Conservation (phyloP, 2,113 vertebrate genomes). For the Amphiprion percula region DNA sequence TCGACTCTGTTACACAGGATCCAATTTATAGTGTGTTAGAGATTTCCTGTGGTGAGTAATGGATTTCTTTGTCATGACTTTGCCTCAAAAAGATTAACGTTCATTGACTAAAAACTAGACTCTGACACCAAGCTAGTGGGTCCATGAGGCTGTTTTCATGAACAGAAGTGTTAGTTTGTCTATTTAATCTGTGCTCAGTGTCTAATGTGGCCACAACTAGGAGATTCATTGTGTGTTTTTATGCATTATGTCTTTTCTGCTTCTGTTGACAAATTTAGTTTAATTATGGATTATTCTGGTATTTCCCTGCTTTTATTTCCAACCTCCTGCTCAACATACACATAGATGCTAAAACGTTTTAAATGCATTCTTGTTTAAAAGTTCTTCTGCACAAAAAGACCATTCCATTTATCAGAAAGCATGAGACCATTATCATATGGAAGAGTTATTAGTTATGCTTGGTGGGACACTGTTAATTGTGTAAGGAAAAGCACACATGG, state of each 20-base stretch:
- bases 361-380: slow-evolving; percentile 54
- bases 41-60: background rate
- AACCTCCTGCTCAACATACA: slow-evolving; percentile 14
- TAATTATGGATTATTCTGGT: background rate
- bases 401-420: slow-evolving; percentile 54
- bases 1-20: background rate
- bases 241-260: background rate
- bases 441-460: slow-evolving; percentile 68
- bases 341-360: slow-evolving; percentile 28
- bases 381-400: slow-evolving; percentile 17
- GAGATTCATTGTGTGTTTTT: background rate
- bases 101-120: background rate
- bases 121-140: background rate
- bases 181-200: no score
- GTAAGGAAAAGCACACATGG: slow-evolving; percentile 55
- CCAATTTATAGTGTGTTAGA: background rate
- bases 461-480: slow-evolving; percentile 70
- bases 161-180: background rate
- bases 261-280: no score
- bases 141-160: background rate
- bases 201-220: no score
- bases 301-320: slow-evolving; percentile 6
- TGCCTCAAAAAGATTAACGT: background rate
- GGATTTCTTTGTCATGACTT: background rate
- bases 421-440: slow-evolving; percentile 52